These are phyloP conservation scores for Apis mellifera DNA, from an alignment of 1,140 invertebrate genomes.

Conservation along the genomic window Amel_HAv3.1 CM009945.2:4336501-4337000, in stretches of 20 bases:
- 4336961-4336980: not conserved
- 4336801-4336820: constrained; percentile 56
- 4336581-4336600: not conserved
- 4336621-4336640: not conserved
- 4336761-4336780: constrained; percentile 32
- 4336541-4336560: not conserved
- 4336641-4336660: constrained; percentile 25
- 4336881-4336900: constrained; percentile 28
- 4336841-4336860: constrained; percentile 53
- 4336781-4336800: constrained; percentile 36
- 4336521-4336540: too few species aligned
- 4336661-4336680: constrained; percentile 46
- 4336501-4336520: too few species aligned
- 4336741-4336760: constrained; percentile 49
- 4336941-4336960: constrained; percentile 7
- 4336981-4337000: constrained; percentile 51
- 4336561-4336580: not conserved
- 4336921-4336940: constrained; percentile 44
- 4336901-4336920: constrained; percentile 54
- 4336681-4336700: constrained; percentile 19
- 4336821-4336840: constrained; percentile 46
- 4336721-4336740: constrained; percentile 53
- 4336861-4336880: constrained; percentile 60
- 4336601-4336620: not conserved
- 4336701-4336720: constrained; percentile 50